A percentile compares a stretch with the other conserved stretches of the same genome.
Conservation (phyloP, 2,888 invertebrate species). For the Dryadula phaetusa region DNA sequence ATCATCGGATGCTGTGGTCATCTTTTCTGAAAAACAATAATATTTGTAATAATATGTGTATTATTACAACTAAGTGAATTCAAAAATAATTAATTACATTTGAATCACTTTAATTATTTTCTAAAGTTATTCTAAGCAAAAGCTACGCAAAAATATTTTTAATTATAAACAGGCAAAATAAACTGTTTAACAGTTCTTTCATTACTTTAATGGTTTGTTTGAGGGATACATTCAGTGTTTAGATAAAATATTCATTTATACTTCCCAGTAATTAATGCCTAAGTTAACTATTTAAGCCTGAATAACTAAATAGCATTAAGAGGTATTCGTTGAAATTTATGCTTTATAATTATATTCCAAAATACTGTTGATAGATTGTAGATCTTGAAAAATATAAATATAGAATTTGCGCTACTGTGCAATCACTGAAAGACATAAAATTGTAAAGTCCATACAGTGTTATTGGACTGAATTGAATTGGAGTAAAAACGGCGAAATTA, state of each 20-base stretch:
- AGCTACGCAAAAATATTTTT: constrained; percentile 4
- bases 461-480: constrained; percentile 22
- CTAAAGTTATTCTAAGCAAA: background rate
- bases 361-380: too few relatives aligned
- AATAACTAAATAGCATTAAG: background rate
- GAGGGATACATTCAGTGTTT: constrained; percentile 13
- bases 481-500: constrained; percentile 17
- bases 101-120: background rate
- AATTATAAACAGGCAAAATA: background rate
- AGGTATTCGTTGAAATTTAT: background rate
- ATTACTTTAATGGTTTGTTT: constrained; percentile 19
- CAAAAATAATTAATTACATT: too few relatives aligned
- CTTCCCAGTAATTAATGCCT: background rate
- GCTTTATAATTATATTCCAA: background rate
- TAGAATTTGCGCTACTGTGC: background rate
- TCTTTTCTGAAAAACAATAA: too few relatives aligned
- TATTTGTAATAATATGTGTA: too few relatives aligned
- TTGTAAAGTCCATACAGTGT: constrained; percentile 4
- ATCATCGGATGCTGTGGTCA: too few relatives aligned
- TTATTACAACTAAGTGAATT: too few relatives aligned
- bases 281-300: constrained; percentile 6
- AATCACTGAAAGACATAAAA: constrained; percentile 10
- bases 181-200: background rate
- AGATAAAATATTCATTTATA: constrained; percentile 23
- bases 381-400: background rate